A percentile compares a stretch with the other conserved stretches of the same genome.
These are phyloP conservation scores for Hoplostethus atlanticus DNA, from an alignment of 2,797 vertebrate genomes.

Conservation along the genomic window DNA sequence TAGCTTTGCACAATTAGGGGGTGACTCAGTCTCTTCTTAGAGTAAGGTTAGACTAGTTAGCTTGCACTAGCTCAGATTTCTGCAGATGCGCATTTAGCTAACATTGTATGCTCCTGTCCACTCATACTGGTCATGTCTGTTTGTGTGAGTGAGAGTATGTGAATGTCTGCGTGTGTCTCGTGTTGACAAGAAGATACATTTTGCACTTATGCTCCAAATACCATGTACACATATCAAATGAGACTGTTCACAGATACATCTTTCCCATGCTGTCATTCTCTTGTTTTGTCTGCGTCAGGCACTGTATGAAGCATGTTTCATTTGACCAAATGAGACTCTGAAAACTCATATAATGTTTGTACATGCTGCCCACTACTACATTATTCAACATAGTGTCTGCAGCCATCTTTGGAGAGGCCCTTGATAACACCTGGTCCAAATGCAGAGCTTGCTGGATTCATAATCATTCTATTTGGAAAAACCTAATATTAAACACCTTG, in stretches of 20 bases:
- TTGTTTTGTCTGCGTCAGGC: neutral
- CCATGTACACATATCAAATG: neutral
- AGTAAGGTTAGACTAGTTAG: too few relatives aligned
- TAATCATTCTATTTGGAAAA: conserved; percentile 27
- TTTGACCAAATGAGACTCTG: neutral
- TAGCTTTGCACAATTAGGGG: too few relatives aligned
- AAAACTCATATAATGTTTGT: neutral
- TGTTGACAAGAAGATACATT: neutral
- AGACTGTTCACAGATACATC: neutral
- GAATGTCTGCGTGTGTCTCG: too few relatives aligned
- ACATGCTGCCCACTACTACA: neutral
- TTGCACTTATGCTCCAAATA: neutral
- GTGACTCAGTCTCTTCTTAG: too few relatives aligned
- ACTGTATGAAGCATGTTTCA: neutral
- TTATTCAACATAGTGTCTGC: neutral
- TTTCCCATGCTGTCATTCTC: neutral
- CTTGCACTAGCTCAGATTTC: too few relatives aligned
- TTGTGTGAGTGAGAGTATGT: too few relatives aligned
- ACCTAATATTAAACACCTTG: conserved; percentile 47
- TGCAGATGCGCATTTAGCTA: too few relatives aligned
- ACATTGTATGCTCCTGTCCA: too few relatives aligned
- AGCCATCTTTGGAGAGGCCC: neutral
- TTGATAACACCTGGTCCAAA: neutral
- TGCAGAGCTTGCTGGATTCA: conserved; percentile 4
- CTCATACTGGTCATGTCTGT: too few relatives aligned